Evolutionary conservation across 2,113 vertebrate genomes (phyloP).

Genomic region (Callospermophilus lateralis): DNA sequence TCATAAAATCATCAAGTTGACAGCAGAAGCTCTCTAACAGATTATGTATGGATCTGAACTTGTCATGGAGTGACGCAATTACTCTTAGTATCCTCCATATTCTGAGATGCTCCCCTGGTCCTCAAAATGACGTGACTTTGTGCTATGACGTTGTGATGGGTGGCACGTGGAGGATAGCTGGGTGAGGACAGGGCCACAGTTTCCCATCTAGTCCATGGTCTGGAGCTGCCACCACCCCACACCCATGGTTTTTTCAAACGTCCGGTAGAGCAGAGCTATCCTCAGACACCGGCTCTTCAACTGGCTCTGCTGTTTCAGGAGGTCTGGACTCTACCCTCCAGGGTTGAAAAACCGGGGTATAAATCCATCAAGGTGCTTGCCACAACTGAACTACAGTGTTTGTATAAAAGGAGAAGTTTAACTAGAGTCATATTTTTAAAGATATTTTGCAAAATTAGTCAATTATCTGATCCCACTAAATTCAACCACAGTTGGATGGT

Average conservation of each 20-base stretch:
- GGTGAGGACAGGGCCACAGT: neutral
- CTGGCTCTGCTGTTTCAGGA: neutral
- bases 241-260: neutral
- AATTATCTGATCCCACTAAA: conserved; percentile 61
- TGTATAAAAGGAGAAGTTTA: neutral
- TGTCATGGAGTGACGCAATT: neutral
- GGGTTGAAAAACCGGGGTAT: neutral
- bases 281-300: neutral
- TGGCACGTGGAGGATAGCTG: neutral
- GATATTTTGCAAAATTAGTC: conserved; percentile 21
- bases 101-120: neutral
- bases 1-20: neutral
- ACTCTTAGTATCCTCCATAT: neutral
- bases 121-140: too few relatives aligned
- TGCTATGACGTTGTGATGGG: neutral
- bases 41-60: neutral
- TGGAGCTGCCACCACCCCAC: neutral
- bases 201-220: neutral
- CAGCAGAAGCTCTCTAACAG: neutral
- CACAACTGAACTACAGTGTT: neutral
- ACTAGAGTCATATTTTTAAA: conserved; percentile 3
- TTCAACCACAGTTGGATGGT: neutral
- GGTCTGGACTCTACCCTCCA: neutral
- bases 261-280: neutral
- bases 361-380: neutral